Evolutionary conservation across 2,113 vertebrate species (phyloP).

Genomic region (Fulica atra): DNA sequence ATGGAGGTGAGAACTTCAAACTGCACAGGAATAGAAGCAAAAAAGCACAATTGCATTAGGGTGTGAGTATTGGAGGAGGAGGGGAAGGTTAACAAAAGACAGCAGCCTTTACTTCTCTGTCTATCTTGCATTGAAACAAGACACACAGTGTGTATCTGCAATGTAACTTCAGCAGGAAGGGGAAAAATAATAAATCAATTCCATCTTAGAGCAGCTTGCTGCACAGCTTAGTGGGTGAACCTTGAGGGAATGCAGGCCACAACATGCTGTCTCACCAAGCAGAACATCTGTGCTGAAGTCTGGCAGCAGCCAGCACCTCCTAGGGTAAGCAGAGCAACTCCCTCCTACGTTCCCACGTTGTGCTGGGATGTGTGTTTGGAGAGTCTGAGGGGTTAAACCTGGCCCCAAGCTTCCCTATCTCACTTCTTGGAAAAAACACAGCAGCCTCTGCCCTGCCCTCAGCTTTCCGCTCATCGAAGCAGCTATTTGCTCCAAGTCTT

Average conservation of each 20-base stretch:
- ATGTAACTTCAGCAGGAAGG: background rate
- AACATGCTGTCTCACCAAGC: background rate
- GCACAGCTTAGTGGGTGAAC: background rate
- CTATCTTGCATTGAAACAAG: background rate
- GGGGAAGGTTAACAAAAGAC: background rate
- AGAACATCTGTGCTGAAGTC: constrained; percentile 15
- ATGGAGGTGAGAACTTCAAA: constrained; percentile 83
- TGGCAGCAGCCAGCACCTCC: constrained; percentile 36
- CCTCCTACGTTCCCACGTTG: background rate
- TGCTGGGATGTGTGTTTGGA: background rate
- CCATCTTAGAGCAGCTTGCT: background rate
- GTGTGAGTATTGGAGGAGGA: background rate
- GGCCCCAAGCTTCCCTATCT: background rate
- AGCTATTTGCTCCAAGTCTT: background rate
- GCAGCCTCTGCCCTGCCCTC: background rate
- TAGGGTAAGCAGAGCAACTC: background rate
- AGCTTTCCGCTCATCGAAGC: background rate
- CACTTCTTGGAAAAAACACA: background rate
- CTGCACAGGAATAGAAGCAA: constrained; percentile 63
- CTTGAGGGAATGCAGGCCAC: constrained; percentile 15
- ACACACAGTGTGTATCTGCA: background rate
- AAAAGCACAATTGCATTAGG: background rate
- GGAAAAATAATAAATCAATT: background rate
- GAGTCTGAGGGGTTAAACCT: constrained; percentile 7
- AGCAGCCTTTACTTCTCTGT: background rate